Evolutionary conservation across 2,113 vertebrate genomes (phyloP).

Genomic region (Herpailurus yagouaroundi): DNA sequence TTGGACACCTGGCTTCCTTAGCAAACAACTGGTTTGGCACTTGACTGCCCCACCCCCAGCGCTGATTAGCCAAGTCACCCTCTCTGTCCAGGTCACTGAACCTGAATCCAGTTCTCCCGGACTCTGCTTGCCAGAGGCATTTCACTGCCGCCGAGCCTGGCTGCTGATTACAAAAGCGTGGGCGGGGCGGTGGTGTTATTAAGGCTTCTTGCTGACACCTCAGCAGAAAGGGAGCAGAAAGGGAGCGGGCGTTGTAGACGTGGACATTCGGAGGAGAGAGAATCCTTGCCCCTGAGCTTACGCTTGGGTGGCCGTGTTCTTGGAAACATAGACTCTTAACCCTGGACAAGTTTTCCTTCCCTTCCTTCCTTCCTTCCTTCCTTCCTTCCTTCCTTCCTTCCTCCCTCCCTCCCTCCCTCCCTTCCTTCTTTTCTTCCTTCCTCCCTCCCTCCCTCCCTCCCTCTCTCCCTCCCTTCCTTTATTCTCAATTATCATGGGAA

Average conservation of each 20-base stretch:
- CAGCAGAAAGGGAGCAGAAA: background rate
- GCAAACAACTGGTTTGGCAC: background rate
- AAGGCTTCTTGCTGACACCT: background rate
- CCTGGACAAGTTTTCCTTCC: background rate
- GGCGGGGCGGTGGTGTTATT: background rate
- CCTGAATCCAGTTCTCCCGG: background rate
- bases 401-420: accelerated
- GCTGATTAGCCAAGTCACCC: background rate
- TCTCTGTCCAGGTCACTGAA: background rate
- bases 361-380: accelerated
- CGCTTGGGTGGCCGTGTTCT: background rate
- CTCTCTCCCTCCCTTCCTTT: background rate
- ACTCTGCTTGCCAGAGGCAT: background rate
- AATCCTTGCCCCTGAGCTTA: background rate
- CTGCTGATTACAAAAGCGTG: background rate
- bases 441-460: no score
- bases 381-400: no score
- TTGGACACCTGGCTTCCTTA: background rate
- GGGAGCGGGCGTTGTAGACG: accelerated
- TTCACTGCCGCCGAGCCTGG: background rate
- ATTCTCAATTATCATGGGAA: background rate
- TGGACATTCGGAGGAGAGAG: background rate
- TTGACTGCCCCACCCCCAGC: accelerated
- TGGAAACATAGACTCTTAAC: background rate
- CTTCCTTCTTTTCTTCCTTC: no score